Base-by-base conservation (phyloP, 2,113 vertebrate genomes). In the Chaetorhynchus papuensis region DNA sequence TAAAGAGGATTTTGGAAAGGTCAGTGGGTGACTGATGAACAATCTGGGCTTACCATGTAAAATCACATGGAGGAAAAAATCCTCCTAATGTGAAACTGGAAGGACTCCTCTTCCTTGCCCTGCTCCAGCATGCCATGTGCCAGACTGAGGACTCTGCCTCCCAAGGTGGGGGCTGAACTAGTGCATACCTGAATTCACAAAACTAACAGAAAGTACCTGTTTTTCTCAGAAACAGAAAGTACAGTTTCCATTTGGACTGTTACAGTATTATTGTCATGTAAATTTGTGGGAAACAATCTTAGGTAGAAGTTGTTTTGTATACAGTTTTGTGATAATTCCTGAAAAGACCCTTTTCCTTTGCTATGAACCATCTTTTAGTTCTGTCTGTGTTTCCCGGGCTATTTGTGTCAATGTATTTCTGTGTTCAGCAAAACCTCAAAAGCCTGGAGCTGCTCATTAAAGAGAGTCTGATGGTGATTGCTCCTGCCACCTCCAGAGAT, bases 1-100 rank as follows among this genome's bases (percentile, higher is more conserved):
- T 86, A 56, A 80, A 66, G 76, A 86, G 63, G 35, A 47, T 93
- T 88, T 96, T 83, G 64, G 64, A 65, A 93, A 89, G 64, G 59
- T 95, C 75, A 57, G 3, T 69, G 84, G 78, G 70, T 83, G 79
- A 30, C 80, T 90, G 60, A 54, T 65, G 68, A 92, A 16, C 52
- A 78, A 52, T 70, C 47, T 81, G 60, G 42, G 71, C 12, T 87
- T 81, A 66, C 11, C 9, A 11, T 31, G 21, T 77, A 54, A 80
- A 87, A 47, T 74, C 54, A 63, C 10, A 3, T 35, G 52, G 80
- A 76, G 33, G 5, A 59, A 59, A 81, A 78, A 90, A 31, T 65
- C n/a, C 15, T 95, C 39, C 50, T 76, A 19, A 53, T 1, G 2
- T 61, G 21, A 20, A 85, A 42, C 21, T 85, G 60, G 71, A 80